Base-by-base conservation (phyloP, 2,797 vertebrate genomes). In the Danio tinwini region DNA sequence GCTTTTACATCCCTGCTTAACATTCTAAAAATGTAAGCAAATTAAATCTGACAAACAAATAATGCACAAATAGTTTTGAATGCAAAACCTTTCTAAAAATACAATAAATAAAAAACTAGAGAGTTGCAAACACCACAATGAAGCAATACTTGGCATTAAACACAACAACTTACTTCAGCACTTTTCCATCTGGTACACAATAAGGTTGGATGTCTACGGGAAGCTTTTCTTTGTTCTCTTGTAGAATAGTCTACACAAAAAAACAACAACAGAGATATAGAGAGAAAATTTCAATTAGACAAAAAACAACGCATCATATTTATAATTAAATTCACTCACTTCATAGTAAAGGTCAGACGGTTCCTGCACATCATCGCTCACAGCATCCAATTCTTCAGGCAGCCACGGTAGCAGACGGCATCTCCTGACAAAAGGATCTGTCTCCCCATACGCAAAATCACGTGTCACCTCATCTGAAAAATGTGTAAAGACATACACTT, bases 351-450 rank as follows among this genome's bases (percentile, higher is more conserved):
- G 86, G 11, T 96, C 93, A 0, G 94, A 80, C 0, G 96, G 96
- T 85, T 98, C 96, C 0, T 90, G 80, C 0, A 93, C 95, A 63
- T 77, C 80, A 7, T 81, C 90, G 86, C 87, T 92, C 75, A 96
- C 77, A 13, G 88, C 93, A 73, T 91, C 78, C 65, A 95, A 56
- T 56, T 96, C 92, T 7, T 78, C 3, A 0, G 94, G 90, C 56
- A 88, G 83, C 97, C 98, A 99, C 0, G 96, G 98, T 70, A 97
- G 89, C 82, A 99, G 84, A 14, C 94, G 85, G 77, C 98, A 98
- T 12, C 69, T 94, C 84, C 96, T 94, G 85, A 97, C 77, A 83
- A 98, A 86, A 0, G 91, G 86, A 80, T 97, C 86, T 0, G 85
- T 80, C 88, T 98, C 97, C 16, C 96, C 96, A 0, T 97, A 93